Percentiles rank a stretch among this genome's conserved stretches.
These are phyloP conservation scores for Heliconius hermathena DNA, from an alignment of 1,140 invertebrate species.

Conservation along the genomic window DNA sequence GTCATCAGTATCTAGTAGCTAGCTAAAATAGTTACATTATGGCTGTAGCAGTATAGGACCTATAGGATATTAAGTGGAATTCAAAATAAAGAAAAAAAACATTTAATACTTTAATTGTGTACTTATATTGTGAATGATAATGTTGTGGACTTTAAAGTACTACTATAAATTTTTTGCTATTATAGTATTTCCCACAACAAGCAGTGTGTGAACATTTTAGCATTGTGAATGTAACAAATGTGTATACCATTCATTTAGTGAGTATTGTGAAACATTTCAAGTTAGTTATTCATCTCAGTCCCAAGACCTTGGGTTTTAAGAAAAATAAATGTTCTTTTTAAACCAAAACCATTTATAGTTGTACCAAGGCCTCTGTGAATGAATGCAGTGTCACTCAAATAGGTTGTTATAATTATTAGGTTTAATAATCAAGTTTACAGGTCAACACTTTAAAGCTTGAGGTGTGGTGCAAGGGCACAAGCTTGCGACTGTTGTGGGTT, in stretches of 20 bases:
- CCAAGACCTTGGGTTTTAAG: slow-evolving; percentile 54
- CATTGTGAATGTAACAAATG: slow-evolving; percentile 69
- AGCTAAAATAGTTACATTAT: no score
- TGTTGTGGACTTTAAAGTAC: neutral
- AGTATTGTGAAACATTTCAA: slow-evolving; percentile 62
- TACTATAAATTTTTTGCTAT: slow-evolving; percentile 18
- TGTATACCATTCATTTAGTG: slow-evolving; percentile 48
- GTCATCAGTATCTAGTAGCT: no score
- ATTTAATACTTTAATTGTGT: no score
- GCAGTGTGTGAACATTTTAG: slow-evolving; percentile 68
- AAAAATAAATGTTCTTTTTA: slow-evolving; percentile 31
- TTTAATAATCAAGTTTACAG: neutral
- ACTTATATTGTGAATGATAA: no score
- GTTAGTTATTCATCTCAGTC: slow-evolving; percentile 65
- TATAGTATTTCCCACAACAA: slow-evolving; percentile 65
- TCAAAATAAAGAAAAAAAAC: no score
- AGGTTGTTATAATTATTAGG: neutral
- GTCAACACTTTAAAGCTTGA: neutral
- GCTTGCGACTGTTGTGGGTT: no score
- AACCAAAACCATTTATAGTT: slow-evolving; percentile 37
- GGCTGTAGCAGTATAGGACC: no score
- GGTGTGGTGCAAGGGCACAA: no score
- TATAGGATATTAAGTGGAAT: no score
- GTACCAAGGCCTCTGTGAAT: slow-evolving; percentile 37
- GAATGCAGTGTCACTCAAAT: neutral